Base-by-base conservation (phyloP, 2,888 invertebrate species). In the Drosophila nr. perissopoda region DNA sequence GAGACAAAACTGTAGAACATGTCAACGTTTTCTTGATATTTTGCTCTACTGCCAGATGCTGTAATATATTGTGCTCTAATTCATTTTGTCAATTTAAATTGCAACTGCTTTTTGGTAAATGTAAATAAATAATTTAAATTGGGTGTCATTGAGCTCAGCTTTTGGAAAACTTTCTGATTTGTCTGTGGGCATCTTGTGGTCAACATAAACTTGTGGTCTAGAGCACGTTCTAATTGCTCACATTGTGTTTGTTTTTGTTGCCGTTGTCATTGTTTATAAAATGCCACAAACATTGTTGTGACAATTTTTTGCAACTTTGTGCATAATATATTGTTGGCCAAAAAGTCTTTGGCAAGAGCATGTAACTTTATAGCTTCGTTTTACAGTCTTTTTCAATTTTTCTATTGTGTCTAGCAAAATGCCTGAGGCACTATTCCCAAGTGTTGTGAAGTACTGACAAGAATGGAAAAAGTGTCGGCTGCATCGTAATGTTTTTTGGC, bases 321-420 rank as follows among this genome's bases (percentile, higher is more conserved):
- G 29, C 31, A 51, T 69, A 75, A 79, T 83, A 86, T 79, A 86
- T 85, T 86, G 81, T 69, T 70, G 61, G 33, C 56, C n/a, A 25
- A 68, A 70, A 67, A 77, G 74, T 67, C 73, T 11, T 36, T 21
- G 18, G 2, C 42, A 65, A 74, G 67, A 58, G 57, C 51, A 61
- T 60, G 52, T 60, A 76, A 89, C 73, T 89, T 81, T 81, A 57
- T 67, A 70, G 70, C 42, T 70, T 68, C 46, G 57, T 72, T 63
- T 64, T 36, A 52, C 21, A 31, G 31, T 57, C 16, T 42, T 60
- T 48, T 71, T n/a, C 16, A 46, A 27, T 54, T 48, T 60, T 72
- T 51, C 21, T 72, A 33, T 46, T 46, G 21, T 51, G 73, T 66
- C 56, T 75, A 57, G 65, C 42, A 52, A 72, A 66, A 61, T 61